Conservation (phyloP, 2,888 invertebrate species). For the Epinotia bilunana region DNA sequence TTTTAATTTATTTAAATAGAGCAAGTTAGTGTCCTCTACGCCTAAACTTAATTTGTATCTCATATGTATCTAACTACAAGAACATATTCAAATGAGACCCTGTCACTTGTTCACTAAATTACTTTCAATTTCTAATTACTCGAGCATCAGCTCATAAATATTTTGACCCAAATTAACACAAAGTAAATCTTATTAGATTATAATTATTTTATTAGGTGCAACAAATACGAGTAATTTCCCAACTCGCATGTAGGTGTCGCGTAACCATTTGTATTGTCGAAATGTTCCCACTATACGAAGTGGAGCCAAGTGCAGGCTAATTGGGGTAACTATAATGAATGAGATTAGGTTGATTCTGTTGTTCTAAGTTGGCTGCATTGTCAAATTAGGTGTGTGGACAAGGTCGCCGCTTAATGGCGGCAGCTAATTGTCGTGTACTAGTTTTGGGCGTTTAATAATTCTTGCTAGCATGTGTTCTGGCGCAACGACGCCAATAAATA, state of each 20-base stretch:
- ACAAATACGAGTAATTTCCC: slow-evolving; percentile 51
- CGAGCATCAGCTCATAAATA: slow-evolving; percentile 30
- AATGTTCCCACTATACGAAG: slow-evolving; percentile 73
- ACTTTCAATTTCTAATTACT: slow-evolving; percentile 36
- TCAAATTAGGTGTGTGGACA: slow-evolving; percentile 65
- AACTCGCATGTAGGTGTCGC: slow-evolving; percentile 48
- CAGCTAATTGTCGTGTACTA: slow-evolving; percentile 60
- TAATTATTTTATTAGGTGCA: slow-evolving; percentile 49
- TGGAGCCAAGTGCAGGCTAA: slow-evolving; percentile 77
- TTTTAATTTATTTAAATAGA: slow-evolving; percentile 21
- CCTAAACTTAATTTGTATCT: slow-evolving; percentile 10
- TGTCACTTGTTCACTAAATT: slow-evolving; percentile 33
- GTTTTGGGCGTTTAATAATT: slow-evolving; percentile 59
- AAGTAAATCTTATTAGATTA: slow-evolving; percentile 34
- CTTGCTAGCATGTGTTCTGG: slow-evolving; percentile 53
- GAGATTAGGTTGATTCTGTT: slow-evolving; percentile 67
- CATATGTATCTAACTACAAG: slow-evolving; percentile 38
- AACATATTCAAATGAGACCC: slow-evolving; percentile 32
- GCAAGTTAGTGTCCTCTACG: slow-evolving; percentile 21
- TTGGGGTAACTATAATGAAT: slow-evolving; percentile 67
- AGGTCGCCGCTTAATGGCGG: slow-evolving; percentile 64
- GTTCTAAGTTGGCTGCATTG: slow-evolving; percentile 58
- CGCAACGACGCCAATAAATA: slow-evolving; percentile 47
- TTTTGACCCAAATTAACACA: slow-evolving; percentile 20
- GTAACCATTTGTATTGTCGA: slow-evolving; percentile 64